Evolutionary conservation across 2,113 vertebrate species (phyloP).

Genomic region (Stigmatopora argus): DNA sequence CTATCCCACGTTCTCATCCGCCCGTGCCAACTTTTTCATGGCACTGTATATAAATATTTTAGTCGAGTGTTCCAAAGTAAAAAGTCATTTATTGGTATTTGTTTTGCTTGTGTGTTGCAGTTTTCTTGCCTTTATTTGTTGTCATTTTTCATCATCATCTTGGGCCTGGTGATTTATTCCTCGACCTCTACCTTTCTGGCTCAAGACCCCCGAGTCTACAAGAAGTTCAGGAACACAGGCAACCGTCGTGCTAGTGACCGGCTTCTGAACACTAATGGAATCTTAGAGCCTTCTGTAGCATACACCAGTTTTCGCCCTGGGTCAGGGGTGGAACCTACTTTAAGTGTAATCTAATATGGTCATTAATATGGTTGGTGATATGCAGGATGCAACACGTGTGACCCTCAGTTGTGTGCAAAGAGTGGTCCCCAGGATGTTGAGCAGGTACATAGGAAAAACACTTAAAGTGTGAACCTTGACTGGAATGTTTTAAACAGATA

Average conservation of each 20-base stretch:
- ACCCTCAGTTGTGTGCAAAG: conserved; percentile 70
- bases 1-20: too few relatives aligned
- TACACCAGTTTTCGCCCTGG: conserved; percentile 88
- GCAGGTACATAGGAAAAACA: conserved; percentile 2
- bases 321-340: conserved; percentile 80
- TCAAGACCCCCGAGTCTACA: conserved; percentile 92
- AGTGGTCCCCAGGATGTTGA: conserved; percentile 22
- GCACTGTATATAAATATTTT: neutral
- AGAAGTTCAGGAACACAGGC: conserved; percentile 88
- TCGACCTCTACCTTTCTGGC: conserved; percentile 88
- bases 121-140: conserved; percentile 93
- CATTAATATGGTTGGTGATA: neutral
- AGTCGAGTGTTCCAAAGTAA: neutral
- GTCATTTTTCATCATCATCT: conserved; percentile 85
- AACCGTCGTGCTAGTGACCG: conserved; percentile 69
- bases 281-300: conserved; percentile 84
- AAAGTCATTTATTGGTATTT: neutral
- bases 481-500: conserved; percentile 4
- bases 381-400: conserved; percentile 1
- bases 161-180: conserved; percentile 86
- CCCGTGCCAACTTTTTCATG: too few relatives aligned
- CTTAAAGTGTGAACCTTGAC: conserved; percentile 5
- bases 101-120: conserved; percentile 57
- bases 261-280: conserved; percentile 59
- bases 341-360: conserved; percentile 64